Conservation (phyloP, 2,797 vertebrate genomes). For the Aselliscus stoliczkanus region DNA sequence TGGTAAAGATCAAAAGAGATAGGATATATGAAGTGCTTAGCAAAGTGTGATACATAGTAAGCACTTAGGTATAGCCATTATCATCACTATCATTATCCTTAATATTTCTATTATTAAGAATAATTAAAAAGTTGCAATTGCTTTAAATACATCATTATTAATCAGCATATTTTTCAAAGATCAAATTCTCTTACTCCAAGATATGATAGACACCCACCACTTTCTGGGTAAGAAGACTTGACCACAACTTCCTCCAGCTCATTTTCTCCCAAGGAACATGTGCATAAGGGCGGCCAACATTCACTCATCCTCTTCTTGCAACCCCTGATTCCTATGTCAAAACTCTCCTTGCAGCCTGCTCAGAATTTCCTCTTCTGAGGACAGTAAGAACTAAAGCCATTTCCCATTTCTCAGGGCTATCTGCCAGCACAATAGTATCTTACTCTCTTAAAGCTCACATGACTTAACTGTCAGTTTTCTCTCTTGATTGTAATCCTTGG, state of each 20-base stretch:
- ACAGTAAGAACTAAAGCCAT: slow-evolving; percentile 46
- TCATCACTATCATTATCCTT: background rate
- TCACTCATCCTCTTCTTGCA: slow-evolving; percentile 34
- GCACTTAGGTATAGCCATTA: background rate
- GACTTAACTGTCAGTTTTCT: slow-evolving; percentile 64
- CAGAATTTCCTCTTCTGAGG: slow-evolving; percentile 61
- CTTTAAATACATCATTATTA: slow-evolving; percentile 13
- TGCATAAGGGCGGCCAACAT: background rate
- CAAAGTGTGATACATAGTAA: background rate
- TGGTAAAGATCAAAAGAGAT: background rate
- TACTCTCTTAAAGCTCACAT: slow-evolving; percentile 57
- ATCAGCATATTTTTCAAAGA: slow-evolving; percentile 32
- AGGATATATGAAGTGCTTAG: slow-evolving; percentile 15
- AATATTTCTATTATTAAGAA: slow-evolving; percentile 1
- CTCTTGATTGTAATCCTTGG: slow-evolving; percentile 51
- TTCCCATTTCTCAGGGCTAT: slow-evolving; percentile 69
- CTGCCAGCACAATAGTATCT: slow-evolving; percentile 52
- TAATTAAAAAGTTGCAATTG: background rate
- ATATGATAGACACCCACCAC: background rate
- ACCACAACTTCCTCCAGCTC: slow-evolving; percentile 42
- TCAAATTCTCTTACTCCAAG: slow-evolving; percentile 30
- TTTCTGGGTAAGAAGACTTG: background rate
- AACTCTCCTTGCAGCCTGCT: background rate
- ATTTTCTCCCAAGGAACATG: slow-evolving; percentile 29
- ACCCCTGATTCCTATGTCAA: slow-evolving; percentile 23